Percentiles rank a stretch among this genome's conserved stretches.
phyloP scores from a whole-genome alignment of 2,888 invertebrate species.

The Luperina testacea region DNA sequence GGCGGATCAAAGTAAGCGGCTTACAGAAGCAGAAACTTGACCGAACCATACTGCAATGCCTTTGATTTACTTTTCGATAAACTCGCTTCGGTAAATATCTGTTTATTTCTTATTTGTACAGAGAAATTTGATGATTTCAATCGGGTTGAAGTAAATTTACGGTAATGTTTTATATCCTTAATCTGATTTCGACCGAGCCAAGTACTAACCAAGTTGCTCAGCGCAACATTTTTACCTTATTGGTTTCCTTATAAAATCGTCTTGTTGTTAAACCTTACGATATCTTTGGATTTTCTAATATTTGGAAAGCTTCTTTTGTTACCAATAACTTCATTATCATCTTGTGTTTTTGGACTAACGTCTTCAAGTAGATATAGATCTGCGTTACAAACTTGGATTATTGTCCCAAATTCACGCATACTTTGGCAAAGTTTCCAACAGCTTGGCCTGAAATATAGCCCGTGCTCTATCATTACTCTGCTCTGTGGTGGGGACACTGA shows the following conservation, averaged over 20 bases:
- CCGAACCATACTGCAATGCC: conserved; percentile 65
- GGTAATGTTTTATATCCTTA: conserved; percentile 52
- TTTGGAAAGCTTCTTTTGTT: background rate
- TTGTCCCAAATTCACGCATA: conserved; percentile 37
- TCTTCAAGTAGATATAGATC: conserved; percentile 17
- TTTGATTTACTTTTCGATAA: conserved; percentile 68
- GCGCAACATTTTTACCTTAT: conserved; percentile 34
- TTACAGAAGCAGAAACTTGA: conserved; percentile 71
- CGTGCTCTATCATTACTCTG: conserved; percentile 42
- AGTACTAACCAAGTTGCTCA: conserved; percentile 31
- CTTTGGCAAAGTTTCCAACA: conserved; percentile 50
- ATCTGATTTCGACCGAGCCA: conserved; percentile 38
- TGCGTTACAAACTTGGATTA: conserved; percentile 21
- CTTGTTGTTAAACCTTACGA: conserved; percentile 17
- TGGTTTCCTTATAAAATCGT: conserved; percentile 30
- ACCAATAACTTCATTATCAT: conserved; percentile 5
- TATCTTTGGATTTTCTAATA: background rate
- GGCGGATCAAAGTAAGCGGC: conserved; percentile 74
- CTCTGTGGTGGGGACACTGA: conserved; percentile 29
- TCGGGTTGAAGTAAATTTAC: conserved; percentile 33
- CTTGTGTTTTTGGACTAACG: conserved; percentile 5
- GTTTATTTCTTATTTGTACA: conserved; percentile 61
- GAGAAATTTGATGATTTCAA: conserved; percentile 54
- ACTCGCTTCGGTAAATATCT: conserved; percentile 55
- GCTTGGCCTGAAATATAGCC: conserved; percentile 26